Percentiles rank a stretch among this genome's conserved stretches.
phyloP scores from a whole-genome alignment of 2,113 vertebrate species.

The Ictidomys tridecemlineatus region DNA sequence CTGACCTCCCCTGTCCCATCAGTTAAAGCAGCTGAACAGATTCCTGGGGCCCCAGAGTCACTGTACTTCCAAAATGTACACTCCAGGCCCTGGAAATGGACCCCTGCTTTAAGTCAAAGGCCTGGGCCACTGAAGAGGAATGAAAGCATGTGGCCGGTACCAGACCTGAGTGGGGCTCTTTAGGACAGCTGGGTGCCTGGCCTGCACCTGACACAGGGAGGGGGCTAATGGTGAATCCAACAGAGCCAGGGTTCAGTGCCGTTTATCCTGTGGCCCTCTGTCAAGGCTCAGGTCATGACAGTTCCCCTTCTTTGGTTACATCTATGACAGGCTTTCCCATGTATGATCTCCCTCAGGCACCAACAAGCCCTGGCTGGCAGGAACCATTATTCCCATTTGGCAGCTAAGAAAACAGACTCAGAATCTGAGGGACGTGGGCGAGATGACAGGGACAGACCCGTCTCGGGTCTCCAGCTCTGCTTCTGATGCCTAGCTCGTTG shows the following conservation, averaged over 20 bases:
- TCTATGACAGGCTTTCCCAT: not conserved
- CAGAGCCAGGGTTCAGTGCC: not conserved
- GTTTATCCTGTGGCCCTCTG: not conserved
- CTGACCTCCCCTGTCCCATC: not conserved
- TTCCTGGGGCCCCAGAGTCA: not conserved
- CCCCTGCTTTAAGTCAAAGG: not conserved
- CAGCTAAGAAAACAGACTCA: constrained; percentile 2
- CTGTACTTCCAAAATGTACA: accelerated
- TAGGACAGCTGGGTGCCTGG: not conserved
- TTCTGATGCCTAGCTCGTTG: not conserved
- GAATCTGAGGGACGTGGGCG: not conserved
- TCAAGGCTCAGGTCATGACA: not conserved
- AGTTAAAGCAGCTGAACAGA: not conserved
- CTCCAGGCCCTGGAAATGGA: not conserved
- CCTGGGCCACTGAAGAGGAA: not conserved
- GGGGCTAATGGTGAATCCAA: not conserved
- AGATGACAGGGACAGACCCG: not conserved
- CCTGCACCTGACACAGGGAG: not conserved
- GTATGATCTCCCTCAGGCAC: not conserved
- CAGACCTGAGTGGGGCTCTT: not conserved
- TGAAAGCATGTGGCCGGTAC: not conserved
- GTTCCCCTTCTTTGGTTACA: not conserved
- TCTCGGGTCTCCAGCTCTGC: not conserved
- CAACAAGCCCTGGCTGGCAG: not conserved
- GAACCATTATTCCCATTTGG: not conserved